Evolutionary conservation across 2,113 vertebrate species (phyloP).

Genomic region (Sitta europaea): DNA sequence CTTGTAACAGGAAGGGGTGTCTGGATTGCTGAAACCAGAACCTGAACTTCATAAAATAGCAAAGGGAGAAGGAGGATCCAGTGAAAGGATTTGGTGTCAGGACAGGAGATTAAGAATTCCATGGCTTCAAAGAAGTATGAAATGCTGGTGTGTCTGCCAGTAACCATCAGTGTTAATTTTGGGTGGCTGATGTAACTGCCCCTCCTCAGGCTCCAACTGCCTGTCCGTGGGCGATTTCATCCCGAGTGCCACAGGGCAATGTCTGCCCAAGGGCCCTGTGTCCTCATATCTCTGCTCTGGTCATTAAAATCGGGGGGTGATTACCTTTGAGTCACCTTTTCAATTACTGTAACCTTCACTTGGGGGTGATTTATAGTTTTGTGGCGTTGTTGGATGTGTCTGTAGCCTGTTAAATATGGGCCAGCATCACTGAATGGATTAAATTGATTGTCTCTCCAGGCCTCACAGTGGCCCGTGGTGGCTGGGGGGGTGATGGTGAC

Average conservation of each 20-base stretch:
- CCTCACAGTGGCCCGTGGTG: neutral
- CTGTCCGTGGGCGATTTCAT: neutral
- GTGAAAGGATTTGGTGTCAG: neutral
- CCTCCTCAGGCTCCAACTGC: neutral
- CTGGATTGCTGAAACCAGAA: neutral
- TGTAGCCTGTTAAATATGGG: neutral
- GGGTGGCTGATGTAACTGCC: rapidly evolving
- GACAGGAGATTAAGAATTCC: neutral
- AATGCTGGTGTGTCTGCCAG: neutral
- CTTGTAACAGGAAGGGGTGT: neutral
- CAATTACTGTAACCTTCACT: neutral
- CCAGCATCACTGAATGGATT: neutral
- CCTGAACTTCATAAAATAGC: neutral
- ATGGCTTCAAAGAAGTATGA: neutral
- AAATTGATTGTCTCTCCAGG: neutral
- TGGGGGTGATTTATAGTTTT: neutral
- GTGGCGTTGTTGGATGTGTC: neutral
- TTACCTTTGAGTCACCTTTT: neutral
- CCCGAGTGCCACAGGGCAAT: rapidly evolving
- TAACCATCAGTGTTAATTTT: neutral
- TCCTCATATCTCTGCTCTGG: rapidly evolving
- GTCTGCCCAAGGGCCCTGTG: neutral
- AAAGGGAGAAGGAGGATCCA: neutral
- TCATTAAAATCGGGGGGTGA: neutral
- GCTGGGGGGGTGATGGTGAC: neutral